Conservation (phyloP, 1,140 invertebrate species). For the Brachionus rubens region DNA sequence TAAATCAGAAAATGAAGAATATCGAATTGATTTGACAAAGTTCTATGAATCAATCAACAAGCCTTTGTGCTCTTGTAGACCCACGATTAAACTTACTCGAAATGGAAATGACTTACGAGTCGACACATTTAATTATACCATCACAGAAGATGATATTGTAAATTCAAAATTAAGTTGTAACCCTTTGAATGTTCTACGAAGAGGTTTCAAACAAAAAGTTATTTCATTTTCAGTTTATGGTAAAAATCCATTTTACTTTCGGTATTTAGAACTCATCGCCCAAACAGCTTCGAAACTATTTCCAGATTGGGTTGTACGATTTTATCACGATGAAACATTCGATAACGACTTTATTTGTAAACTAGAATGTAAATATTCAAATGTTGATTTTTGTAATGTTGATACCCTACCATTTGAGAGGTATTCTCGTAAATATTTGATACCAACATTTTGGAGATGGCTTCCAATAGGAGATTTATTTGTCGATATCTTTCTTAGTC, state of each 20-base stretch:
- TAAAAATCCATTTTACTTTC: neutral
- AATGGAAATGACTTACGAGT: neutral
- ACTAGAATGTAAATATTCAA: neutral
- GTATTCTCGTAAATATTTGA: neutral
- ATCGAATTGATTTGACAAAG: too few species aligned
- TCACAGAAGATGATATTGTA: neutral
- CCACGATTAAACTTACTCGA: neutral
- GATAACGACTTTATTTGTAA: slow-evolving; percentile 4
- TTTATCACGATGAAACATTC: slow-evolving; percentile 23
- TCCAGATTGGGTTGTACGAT: slow-evolving; percentile 30
- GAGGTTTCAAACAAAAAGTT: slow-evolving; percentile 31
- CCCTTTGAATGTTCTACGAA: neutral
- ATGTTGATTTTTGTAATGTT: slow-evolving; percentile 42
- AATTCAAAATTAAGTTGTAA: slow-evolving; percentile 7
- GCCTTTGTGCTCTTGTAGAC: too few species aligned
- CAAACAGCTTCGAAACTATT: neutral
- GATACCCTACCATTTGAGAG: neutral
- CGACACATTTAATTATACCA: neutral
- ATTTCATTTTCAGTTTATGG: slow-evolving; percentile 11
- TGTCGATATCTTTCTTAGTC: slow-evolving; percentile 7
- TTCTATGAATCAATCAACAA: too few species aligned
- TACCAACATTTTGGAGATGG: slow-evolving; percentile 41
- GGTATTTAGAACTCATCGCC: slow-evolving; percentile 6
- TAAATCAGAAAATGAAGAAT: too few species aligned
- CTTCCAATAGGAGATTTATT: slow-evolving; percentile 27